A percentile compares a stretch with the other conserved stretches of the same genome.
phyloP scores from a whole-genome alignment of 2,888 invertebrate genomes.

The Liposcelis brunnea region DNA sequence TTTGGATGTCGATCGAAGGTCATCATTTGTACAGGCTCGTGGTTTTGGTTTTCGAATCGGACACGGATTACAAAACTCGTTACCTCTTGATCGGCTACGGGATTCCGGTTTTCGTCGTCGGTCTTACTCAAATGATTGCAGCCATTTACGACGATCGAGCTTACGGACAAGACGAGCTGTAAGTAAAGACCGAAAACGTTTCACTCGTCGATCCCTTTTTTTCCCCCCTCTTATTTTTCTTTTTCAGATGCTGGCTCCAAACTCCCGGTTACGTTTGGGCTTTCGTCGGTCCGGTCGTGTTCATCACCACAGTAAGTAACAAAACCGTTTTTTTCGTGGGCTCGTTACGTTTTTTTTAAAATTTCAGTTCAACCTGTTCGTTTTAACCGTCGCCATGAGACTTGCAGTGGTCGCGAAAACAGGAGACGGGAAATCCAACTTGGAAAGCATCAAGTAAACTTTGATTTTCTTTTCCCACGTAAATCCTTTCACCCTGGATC shows the following conservation, averaged over 20 bases:
- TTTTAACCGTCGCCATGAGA: slow-evolving; percentile 6
- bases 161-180: slow-evolving; percentile 17
- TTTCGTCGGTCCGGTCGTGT: slow-evolving; percentile 18
- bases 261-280: slow-evolving; percentile 19
- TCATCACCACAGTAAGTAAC: slow-evolving; percentile 17
- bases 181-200: slow-evolving; percentile 10
- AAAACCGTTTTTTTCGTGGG: not conserved
- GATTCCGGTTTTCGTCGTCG: slow-evolving; percentile 16
- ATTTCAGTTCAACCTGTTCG: slow-evolving; percentile 9
- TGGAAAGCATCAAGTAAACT: slow-evolving; percentile 5
- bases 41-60: slow-evolving; percentile 30
- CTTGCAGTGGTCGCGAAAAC: not conserved
- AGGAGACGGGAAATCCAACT: not conserved
- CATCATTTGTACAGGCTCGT: slow-evolving; percentile 32
- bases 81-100: slow-evolving; percentile 30
- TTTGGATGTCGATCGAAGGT: slow-evolving; percentile 35
- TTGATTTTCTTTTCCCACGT: too few relatives aligned
- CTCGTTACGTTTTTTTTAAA: not conserved
- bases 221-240: not conserved
- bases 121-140: slow-evolving; percentile 12
- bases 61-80: slow-evolving; percentile 23
- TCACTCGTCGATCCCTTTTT: too few relatives aligned
- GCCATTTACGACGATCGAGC: slow-evolving; percentile 12
- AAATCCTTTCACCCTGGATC: too few relatives aligned
- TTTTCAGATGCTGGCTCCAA: slow-evolving; percentile 19